These are phyloP conservation scores for Plagiodera versicolora DNA, from an alignment of 2,888 invertebrate genomes.

Conservation along the genomic window DNA sequence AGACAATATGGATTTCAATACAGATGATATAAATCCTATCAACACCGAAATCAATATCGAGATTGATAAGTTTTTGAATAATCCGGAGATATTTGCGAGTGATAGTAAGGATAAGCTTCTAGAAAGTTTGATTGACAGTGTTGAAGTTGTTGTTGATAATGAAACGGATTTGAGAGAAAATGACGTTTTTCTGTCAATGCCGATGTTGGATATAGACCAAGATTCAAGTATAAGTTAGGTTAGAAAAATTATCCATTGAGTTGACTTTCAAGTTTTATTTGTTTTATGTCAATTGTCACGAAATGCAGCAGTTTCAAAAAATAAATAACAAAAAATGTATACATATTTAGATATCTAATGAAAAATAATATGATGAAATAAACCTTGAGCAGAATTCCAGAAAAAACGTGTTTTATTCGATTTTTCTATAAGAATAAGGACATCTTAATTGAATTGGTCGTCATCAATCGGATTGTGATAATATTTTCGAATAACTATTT, in stretches of 20 bases:
- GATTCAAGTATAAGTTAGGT: slow-evolving; percentile 49
- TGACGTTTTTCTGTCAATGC: slow-evolving; percentile 50
- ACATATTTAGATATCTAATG: too few species aligned
- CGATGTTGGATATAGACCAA: slow-evolving; percentile 49
- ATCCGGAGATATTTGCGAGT: slow-evolving; percentile 36
- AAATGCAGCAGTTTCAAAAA: neutral
- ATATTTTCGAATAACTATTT: too few species aligned
- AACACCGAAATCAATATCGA: slow-evolving; percentile 30
- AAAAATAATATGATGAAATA: too few species aligned
- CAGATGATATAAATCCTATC: slow-evolving; percentile 30
- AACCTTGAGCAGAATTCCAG: too few species aligned
- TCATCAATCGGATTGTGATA: too few species aligned
- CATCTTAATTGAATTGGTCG: too few species aligned
- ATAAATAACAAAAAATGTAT: too few species aligned
- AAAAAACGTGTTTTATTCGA: too few species aligned
- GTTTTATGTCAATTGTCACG: neutral
- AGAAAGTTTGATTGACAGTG: slow-evolving; percentile 34
- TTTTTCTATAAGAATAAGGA: too few species aligned
- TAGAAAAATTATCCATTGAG: slow-evolving; percentile 12
- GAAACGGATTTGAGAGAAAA: slow-evolving; percentile 18
- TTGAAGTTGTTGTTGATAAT: slow-evolving; percentile 15
- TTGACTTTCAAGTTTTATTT: neutral
- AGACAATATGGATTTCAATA: slow-evolving; percentile 44
- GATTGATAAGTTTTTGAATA: slow-evolving; percentile 37
- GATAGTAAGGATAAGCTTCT: slow-evolving; percentile 37